phyloP scores from a whole-genome alignment of 92 coral and sea anemone species.

The Nematostella vectensis region DNA sequence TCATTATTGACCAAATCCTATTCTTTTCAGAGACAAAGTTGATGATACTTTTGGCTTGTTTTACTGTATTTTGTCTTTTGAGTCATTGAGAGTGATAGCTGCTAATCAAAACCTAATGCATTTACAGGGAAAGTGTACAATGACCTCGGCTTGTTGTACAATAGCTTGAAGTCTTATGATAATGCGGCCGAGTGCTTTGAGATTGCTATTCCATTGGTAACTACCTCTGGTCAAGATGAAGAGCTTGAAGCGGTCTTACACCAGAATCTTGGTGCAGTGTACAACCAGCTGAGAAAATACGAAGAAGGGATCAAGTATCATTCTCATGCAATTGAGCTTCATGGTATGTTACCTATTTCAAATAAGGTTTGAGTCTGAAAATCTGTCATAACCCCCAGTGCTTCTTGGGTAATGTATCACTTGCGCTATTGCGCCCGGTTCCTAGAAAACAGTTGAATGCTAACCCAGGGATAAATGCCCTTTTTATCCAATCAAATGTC shows the following conservation, averaged over 20 bases:
- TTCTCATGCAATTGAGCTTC: conserved; percentile 58
- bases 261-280: conserved; percentile 93
- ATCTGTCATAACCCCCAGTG: too few relatives aligned
- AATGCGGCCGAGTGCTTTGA: conserved; percentile 91
- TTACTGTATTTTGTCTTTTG: too few relatives aligned
- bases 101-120: too few relatives aligned
- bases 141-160: conserved; percentile 88
- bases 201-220: conserved; percentile 63
- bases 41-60: too few relatives aligned
- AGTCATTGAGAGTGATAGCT: too few relatives aligned
- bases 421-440: neutral
- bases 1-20: too few relatives aligned
- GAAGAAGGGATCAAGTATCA: conserved; percentile 72
- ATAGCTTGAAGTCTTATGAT: conserved; percentile 56
- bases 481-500: too few relatives aligned
- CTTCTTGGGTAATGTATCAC: neutral
- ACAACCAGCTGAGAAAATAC: conserved; percentile 71
- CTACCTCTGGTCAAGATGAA: conserved; percentile 26
- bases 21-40: too few relatives aligned
- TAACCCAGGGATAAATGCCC: too few relatives aligned
- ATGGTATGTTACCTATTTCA: conserved; percentile 48
- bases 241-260: conserved; percentile 72
- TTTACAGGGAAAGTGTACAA: conserved; percentile 92
- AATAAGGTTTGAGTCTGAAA: neutral
- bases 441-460: neutral